phyloP scores from a whole-genome alignment of 2,113 vertebrate genomes.

The Callospermophilus lateralis region DNA sequence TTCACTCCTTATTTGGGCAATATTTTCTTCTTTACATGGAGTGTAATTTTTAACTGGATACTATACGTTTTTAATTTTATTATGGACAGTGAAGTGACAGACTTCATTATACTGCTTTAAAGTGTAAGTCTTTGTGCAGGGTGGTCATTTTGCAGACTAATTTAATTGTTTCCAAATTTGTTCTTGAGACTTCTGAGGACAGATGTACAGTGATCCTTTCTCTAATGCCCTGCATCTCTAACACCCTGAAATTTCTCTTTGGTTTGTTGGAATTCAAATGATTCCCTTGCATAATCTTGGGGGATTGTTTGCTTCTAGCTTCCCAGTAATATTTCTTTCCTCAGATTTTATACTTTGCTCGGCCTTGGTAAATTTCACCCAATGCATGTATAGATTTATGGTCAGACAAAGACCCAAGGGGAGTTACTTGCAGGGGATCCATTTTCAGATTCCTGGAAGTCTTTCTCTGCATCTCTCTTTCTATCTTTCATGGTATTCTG shows the following conservation, averaged over 20 bases:
- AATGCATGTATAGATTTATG: neutral
- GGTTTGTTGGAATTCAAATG: neutral
- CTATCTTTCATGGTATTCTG: neutral
- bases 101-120: neutral
- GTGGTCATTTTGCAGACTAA: neutral
- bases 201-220: neutral
- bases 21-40: neutral
- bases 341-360: neutral
- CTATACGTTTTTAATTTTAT: neutral
- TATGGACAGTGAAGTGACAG: neutral
- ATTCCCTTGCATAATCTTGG: neutral
- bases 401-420: neutral
- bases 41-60: neutral
- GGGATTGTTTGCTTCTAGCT: neutral
- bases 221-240: neutral
- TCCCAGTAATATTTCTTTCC: neutral
- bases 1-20: neutral
- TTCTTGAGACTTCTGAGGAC: neutral
- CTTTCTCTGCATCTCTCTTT: neutral
- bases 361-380: neutral
- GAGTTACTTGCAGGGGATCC: neutral
- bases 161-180: neutral
- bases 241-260: neutral
- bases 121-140: neutral
- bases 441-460: neutral